phyloP scores from a whole-genome alignment of 2,797 vertebrate species.

The Ctenopoma kingsleyae region DNA sequence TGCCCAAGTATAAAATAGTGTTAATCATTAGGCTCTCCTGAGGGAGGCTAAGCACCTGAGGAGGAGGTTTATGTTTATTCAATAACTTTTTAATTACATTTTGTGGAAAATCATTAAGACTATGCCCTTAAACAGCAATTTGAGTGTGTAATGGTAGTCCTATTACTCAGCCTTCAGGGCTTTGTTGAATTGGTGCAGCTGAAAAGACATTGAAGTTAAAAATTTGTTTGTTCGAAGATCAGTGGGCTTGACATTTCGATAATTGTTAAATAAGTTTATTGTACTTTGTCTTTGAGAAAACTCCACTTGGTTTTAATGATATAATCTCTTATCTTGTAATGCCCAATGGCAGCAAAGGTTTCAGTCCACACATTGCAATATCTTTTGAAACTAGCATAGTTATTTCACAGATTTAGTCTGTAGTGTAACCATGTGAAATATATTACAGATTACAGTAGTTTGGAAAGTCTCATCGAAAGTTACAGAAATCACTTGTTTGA shows the following conservation, averaged over 20 bases:
- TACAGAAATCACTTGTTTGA: no score
- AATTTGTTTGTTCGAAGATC: slow-evolving; percentile 25
- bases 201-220: slow-evolving; percentile 30
- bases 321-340: not conserved
- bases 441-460: no score
- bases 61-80: slow-evolving; percentile 58
- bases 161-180: slow-evolving; percentile 20
- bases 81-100: slow-evolving; percentile 68
- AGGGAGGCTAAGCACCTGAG: slow-evolving; percentile 26
- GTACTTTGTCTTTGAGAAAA: slow-evolving; percentile 12
- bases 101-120: slow-evolving; percentile 55
- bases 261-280: slow-evolving; percentile 35
- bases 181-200: slow-evolving; percentile 13
- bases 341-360: no score
- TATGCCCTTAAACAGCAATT: slow-evolving; percentile 36
- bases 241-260: slow-evolving; percentile 23
- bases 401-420: no score
- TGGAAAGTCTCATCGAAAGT: no score
- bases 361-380: not conserved
- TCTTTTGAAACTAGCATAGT: no score
- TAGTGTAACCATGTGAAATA: no score
- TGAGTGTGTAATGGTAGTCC: slow-evolving; percentile 21
- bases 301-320: not conserved
- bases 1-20: slow-evolving; percentile 29
- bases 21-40: slow-evolving; percentile 47